phyloP scores from a whole-genome alignment of 1,140 invertebrate genomes.

The Sitodiplosis mosellana region DNA sequence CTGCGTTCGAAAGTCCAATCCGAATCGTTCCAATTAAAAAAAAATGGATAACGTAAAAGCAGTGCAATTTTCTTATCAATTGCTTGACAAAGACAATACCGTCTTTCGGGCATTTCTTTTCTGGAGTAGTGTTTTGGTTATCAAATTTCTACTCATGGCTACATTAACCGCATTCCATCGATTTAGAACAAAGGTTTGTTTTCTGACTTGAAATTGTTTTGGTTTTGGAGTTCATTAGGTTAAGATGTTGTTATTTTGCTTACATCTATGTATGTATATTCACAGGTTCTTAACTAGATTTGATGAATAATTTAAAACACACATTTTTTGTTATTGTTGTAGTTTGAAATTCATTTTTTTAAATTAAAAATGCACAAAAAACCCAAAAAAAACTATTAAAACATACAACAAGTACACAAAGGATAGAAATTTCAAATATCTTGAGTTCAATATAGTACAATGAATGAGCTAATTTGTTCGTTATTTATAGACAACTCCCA shows the following conservation, averaged over 20 bases:
- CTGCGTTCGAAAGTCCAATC: too few species aligned
- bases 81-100: background rate
- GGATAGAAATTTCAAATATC: background rate
- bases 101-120: background rate
- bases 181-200: background rate
- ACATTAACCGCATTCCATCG: background rate
- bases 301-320: too few species aligned
- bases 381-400: background rate
- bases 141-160: background rate
- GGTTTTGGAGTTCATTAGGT: too few species aligned
- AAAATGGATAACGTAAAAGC: background rate
- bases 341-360: too few species aligned
- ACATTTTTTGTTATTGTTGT: too few species aligned
- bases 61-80: background rate
- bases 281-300: too few species aligned
- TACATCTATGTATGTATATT: background rate
- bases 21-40: background rate
- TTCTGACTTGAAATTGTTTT: too few species aligned
- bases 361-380: too few species aligned
- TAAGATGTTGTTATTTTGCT: background rate
- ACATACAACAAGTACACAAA: background rate
- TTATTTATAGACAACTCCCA: slow-evolving; percentile 32
- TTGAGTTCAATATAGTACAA: too few species aligned
- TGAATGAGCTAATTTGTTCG: too few species aligned
- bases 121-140: background rate